Conservation (phyloP, 2,888 invertebrate species). For the Nebria brevicollis region DNA sequence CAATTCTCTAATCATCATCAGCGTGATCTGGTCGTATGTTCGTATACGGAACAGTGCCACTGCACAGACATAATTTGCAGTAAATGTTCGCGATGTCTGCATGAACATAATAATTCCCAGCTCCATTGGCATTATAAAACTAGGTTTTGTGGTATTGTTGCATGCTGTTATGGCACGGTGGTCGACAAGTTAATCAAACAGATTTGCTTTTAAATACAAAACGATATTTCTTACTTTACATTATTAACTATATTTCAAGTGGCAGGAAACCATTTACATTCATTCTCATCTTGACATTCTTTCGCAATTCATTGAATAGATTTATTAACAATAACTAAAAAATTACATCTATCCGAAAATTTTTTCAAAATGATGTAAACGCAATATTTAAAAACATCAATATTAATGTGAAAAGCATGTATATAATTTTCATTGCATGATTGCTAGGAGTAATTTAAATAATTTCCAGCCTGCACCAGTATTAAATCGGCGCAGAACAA, state of each 20-base stretch:
- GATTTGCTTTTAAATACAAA: background rate
- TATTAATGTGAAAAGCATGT: too few species aligned
- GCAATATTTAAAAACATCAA: too few species aligned
- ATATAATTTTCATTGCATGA: too few species aligned
- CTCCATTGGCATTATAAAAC: background rate
- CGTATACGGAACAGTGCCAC: conserved; percentile 21
- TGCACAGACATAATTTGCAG: conserved; percentile 32
- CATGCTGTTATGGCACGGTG: background rate
- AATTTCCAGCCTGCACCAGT: background rate
- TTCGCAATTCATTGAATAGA: too few species aligned
- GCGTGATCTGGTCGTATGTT: conserved; percentile 18
- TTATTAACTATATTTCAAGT: too few species aligned
- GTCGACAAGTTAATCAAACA: background rate
- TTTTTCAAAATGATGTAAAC: too few species aligned
- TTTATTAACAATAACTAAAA: too few species aligned
- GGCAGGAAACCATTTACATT: too few species aligned
- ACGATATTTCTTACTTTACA: too few species aligned
- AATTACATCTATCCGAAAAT: too few species aligned
- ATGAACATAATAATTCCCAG: conserved; percentile 30
- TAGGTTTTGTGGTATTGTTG: background rate
- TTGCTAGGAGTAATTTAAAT: background rate
- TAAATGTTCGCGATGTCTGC: conserved; percentile 36
- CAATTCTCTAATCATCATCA: conserved; percentile 36
- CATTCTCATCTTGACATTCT: too few species aligned
- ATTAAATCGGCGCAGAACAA: background rate